phyloP scores from a whole-genome alignment of 2,888 invertebrate species.

The Caenorhabditis imperialis region DNA sequence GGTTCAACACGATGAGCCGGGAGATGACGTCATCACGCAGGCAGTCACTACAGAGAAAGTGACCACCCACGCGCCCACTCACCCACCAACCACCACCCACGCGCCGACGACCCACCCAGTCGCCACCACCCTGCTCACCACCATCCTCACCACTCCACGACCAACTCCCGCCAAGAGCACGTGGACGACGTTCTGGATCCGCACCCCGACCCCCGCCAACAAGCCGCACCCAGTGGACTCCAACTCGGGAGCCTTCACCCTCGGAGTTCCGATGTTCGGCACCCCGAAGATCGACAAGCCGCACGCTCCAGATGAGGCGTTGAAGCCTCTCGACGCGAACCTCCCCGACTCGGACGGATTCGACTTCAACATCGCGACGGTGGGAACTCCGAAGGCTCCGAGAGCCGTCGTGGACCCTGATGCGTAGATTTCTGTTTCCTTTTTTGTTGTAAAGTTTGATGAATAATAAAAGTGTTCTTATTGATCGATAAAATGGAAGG shows the following conservation, averaged over 20 bases:
- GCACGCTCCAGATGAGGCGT: slow-evolving; percentile 16
- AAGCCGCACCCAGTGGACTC: slow-evolving; percentile 1
- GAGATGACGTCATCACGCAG: neutral
- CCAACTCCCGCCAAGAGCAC: neutral
- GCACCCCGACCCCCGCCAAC: slow-evolving; percentile 28
- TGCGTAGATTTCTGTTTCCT: slow-evolving; percentile 15
- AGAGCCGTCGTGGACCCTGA: slow-evolving; percentile 29
- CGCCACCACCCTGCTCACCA: neutral
- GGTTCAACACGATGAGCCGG: slow-evolving; percentile 25
- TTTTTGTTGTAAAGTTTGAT: too few relatives aligned
- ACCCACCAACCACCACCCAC: neutral
- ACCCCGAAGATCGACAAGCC: slow-evolving; percentile 5
- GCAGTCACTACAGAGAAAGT: neutral
- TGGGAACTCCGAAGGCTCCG: slow-evolving; percentile 33
- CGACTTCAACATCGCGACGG: slow-evolving; percentile 21
- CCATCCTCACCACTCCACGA: neutral
- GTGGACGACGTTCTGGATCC: slow-evolving; percentile 35
- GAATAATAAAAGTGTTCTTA: too few relatives aligned
- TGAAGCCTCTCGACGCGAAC: slow-evolving; percentile 1
- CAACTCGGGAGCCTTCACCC: neutral
- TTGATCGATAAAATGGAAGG: too few relatives aligned
- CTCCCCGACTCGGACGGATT: slow-evolving; percentile 2
- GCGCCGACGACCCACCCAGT: neutral
- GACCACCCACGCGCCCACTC: neutral
- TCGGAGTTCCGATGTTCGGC: slow-evolving; percentile 14